Conservation (phyloP, 2,113 vertebrate species). For the Petaurus breviceps region DNA sequence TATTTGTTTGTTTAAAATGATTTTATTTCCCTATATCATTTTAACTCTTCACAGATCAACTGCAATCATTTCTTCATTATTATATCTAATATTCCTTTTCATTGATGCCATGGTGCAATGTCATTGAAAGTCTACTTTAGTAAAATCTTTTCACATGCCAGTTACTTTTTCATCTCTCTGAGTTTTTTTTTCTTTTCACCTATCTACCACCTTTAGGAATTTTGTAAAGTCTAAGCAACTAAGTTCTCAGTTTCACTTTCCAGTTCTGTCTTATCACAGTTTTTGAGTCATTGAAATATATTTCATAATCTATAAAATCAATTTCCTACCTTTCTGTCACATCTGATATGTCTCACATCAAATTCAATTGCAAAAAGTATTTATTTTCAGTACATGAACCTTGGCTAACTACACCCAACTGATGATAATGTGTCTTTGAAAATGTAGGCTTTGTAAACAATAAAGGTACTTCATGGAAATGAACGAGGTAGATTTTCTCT, state of each 20-base stretch:
- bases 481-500: constrained; percentile 37
- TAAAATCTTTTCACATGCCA: not conserved
- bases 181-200: not conserved
- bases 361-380: constrained; percentile 15
- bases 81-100: not conserved
- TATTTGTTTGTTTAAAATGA: no score
- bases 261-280: not conserved
- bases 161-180: not conserved
- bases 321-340: not conserved
- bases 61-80: not conserved
- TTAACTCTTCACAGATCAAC: not conserved
- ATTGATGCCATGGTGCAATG: not conserved
- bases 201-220: not conserved
- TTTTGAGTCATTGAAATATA: not conserved
- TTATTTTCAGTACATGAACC: constrained; percentile 36
- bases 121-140: not conserved
- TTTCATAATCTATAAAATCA: not conserved
- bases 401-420: constrained; percentile 27
- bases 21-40: not conserved
- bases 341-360: constrained; percentile 17
- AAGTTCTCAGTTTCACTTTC: not conserved
- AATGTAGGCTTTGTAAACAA: constrained; percentile 48
- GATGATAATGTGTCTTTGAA: not conserved
- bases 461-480: constrained; percentile 45
- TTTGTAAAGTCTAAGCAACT: not conserved